phyloP scores from a whole-genome alignment of 1,140 invertebrate species.

The Drosophila oshimai region DNA sequence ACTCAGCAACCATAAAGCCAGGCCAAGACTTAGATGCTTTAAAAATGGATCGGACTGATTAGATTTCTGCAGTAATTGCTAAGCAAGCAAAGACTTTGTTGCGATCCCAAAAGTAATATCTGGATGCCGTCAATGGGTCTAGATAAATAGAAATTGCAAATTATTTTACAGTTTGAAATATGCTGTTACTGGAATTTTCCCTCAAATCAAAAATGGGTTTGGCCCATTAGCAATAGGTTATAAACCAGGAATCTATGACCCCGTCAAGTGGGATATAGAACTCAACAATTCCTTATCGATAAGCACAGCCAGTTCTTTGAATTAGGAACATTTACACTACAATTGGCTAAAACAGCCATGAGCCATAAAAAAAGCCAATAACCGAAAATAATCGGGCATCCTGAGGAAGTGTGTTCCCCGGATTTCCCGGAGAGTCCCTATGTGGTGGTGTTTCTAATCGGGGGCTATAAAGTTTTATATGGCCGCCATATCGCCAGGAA shows the following conservation, averaged over 20 bases:
- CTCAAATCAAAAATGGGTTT: not conserved
- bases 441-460: constrained; percentile 30
- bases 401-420: constrained; percentile 52
- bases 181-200: not conserved
- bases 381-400: constrained; percentile 22
- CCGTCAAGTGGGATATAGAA: not conserved
- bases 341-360: not conserved
- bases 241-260: not conserved
- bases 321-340: not conserved
- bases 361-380: not conserved
- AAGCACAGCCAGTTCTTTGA: not conserved
- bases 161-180: not conserved
- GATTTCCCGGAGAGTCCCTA: not conserved
- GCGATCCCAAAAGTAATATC: not conserved
- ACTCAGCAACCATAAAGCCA: constrained; percentile 11
- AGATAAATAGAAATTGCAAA: not conserved
- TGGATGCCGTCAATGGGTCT: constrained; percentile 2
- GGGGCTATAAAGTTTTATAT: constrained; percentile 6
- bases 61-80: constrained; percentile 12
- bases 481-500: constrained; percentile 20
- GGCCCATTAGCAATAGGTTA: not conserved
- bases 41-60: constrained; percentile 49
- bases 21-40: constrained; percentile 27
- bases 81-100: not conserved
- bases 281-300: constrained; percentile 12